Evolutionary conservation across 2,113 vertebrate species (phyloP), one percentile per base, ranked within the genome.

Genomic region (Tonatia bakeri): DNA sequence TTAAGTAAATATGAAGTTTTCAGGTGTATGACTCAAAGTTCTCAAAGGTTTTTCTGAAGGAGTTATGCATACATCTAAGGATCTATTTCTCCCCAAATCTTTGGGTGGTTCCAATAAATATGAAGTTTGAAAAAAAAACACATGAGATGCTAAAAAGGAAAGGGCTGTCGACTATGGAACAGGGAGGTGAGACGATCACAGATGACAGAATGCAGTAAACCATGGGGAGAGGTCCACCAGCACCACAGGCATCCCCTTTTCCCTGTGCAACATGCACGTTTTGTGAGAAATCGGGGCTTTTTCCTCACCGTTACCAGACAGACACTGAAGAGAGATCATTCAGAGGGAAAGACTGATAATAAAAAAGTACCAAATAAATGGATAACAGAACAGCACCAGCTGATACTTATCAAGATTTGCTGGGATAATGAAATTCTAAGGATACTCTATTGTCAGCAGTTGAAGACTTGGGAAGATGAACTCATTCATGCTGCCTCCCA

Each of bases 61-160:
- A 3, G 14, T 80, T 92, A 38, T 4, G 67, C 22, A 22, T 76
- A 82, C 13, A 86, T 28, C 36, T 26, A 81, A 76, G 50, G 16
- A 8, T 67, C 31, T 20, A 5, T 64, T 81, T 88, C 73, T 87
- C 45, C 20, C 24, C 16, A 81, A 31, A 59, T 83, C 19, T 17
- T 59, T 81, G n/a, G 33, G 45, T 76, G 20, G 14, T 22, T 90
- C 52, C 33, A 90, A 81, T 77, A 94, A 89, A 43, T 38, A 40
- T 7, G 28, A 75, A 80, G 20, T 38, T 92, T 80, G 20, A 13
- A 54, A 90, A 93, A 93, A 85, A 88, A 69, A 65, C 69, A 52
- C 1, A 36, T 16, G 7, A 24, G 61, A 72, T 61, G 8, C 64
- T 87, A 56, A 75, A 67, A 91, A 75, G 31, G 13, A 76, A 80